Evolutionary conservation across 2,888 invertebrate genomes (phyloP).

Genomic region (Entomobrya proxima): DNA sequence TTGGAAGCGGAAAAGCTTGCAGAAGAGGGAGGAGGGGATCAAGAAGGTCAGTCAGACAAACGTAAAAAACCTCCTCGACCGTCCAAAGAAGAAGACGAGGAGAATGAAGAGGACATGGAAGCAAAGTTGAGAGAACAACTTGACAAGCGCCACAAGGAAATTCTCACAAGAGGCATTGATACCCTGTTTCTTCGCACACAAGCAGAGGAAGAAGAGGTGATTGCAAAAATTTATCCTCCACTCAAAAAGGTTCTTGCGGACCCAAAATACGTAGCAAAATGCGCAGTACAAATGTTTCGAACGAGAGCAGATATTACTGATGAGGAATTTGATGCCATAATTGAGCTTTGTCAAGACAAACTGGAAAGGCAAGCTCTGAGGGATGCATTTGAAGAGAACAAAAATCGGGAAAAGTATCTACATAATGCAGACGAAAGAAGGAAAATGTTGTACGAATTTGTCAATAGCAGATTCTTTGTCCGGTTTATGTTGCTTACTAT

Average conservation of each 20-base stretch:
- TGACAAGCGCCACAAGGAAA: constrained; percentile 7
- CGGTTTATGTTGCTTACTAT: constrained; percentile 70
- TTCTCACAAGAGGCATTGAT: constrained; percentile 44
- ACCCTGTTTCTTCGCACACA: constrained; percentile 41
- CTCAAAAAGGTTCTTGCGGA: constrained; percentile 57
- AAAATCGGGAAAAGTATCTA: constrained; percentile 69
- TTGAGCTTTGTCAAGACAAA: constrained; percentile 71
- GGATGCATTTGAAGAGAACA: constrained; percentile 68
- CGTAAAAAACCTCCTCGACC: background rate
- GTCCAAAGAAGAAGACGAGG: background rate
- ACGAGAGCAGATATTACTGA: constrained; percentile 59
- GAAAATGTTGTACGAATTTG: constrained; percentile 72
- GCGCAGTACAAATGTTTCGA: constrained; percentile 47
- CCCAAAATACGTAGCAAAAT: constrained; percentile 59
- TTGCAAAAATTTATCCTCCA: constrained; percentile 54
- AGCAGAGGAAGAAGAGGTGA: constrained; percentile 57
- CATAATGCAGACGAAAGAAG: constrained; percentile 70
- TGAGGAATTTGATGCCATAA: constrained; percentile 70
- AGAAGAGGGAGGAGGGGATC: too few species aligned
- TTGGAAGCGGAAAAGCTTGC: background rate
- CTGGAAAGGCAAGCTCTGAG: constrained; percentile 67
- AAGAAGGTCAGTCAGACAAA: background rate
- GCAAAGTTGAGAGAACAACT: background rate
- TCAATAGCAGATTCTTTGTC: constrained; percentile 67
- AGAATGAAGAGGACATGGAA: background rate